Evolutionary conservation across 2,888 invertebrate species (phyloP), one percentile per base, ranked within the genome.

Genomic region (Nomada fucata): DNA sequence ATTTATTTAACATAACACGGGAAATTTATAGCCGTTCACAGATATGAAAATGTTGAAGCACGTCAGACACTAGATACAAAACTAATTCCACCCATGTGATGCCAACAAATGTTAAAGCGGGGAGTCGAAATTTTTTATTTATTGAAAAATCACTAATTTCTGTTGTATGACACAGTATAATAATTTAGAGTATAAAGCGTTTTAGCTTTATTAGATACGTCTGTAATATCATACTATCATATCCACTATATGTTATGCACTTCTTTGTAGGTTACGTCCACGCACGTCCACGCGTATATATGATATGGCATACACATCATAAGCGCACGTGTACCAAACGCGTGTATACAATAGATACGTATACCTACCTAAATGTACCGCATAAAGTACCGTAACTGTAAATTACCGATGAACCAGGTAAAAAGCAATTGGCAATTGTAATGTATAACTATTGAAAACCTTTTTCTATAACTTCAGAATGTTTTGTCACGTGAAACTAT

Each of bases 351-450:
- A 47, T 36, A 7, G 36, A 44, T 68, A 63, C 42, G 61, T n/a
- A 61, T 59, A 55, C 74, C 42, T 55, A 55, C n/a, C 26, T 44
- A 50, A 9, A 26, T 36, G 55, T 15, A 15, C 47, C 47, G 47
- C 44, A 60, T n/a, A 23, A 71, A 71, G 77, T 47, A 68, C 80
- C 75, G 80, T 80, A 72, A 84, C 77, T 84, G 65, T 69, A 5
- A 29, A 29, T 71, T n/a, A 50, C 36, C 7, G 29, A 23, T 60
- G 2, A 67, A 57, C 23, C 52, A 73, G 36, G 52, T 70, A 67
- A 74, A 79, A 73, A 7, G 18, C 26, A 71, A 72, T 63, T 15
- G 13, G 11, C n/a, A 23, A 42, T 73, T 36, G 0, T 9, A 36
- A 4, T 1, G 15, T 26, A 61, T 29, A 26, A 42, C 15, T 23